Conservation (phyloP, 1,140 invertebrate species). For the Drosophila parvula region DNA sequence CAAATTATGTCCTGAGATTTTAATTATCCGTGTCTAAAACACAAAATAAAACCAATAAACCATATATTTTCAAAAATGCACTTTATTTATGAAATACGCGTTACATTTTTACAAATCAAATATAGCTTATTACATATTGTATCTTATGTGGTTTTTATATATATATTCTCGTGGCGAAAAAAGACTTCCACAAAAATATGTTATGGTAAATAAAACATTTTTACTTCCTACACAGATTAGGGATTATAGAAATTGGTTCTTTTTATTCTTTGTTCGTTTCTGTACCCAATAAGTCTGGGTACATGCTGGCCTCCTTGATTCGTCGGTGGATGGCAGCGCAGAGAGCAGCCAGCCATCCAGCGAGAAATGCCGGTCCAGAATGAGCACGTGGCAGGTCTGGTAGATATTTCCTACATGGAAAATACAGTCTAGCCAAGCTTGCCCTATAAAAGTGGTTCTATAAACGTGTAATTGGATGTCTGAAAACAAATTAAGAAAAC, state of each 20-base stretch:
- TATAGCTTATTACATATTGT: constrained; percentile 33
- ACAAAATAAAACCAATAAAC: not conserved
- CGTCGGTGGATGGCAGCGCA: constrained; percentile 50
- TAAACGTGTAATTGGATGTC: constrained; percentile 57
- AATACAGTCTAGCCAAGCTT: constrained; percentile 6
- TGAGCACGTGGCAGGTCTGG: not conserved
- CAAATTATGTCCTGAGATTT: not conserved
- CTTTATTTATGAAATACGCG: constrained; percentile 71
- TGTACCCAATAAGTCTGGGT: constrained; percentile 25
- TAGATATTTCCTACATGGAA: constrained; percentile 14
- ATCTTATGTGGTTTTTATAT: constrained; percentile 15
- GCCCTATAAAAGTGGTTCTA: constrained; percentile 15
- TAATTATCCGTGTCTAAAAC: not conserved
- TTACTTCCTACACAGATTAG: constrained; percentile 33
- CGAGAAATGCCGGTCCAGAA: constrained; percentile 46
- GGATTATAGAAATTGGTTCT: constrained; percentile 28
- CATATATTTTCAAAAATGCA: constrained; percentile 39
- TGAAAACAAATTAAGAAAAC: constrained; percentile 68
- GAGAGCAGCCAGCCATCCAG: constrained; percentile 49
- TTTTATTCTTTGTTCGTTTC: constrained; percentile 4
- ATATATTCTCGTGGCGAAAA: constrained; percentile 17
- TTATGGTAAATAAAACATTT: constrained; percentile 39
- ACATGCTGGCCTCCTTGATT: constrained; percentile 39
- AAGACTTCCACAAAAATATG: constrained; percentile 30
- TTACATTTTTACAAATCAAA: constrained; percentile 57